Evolutionary conservation across 1,140 invertebrate genomes (phyloP).

Genomic region (Drosophila suzukii): DNA sequence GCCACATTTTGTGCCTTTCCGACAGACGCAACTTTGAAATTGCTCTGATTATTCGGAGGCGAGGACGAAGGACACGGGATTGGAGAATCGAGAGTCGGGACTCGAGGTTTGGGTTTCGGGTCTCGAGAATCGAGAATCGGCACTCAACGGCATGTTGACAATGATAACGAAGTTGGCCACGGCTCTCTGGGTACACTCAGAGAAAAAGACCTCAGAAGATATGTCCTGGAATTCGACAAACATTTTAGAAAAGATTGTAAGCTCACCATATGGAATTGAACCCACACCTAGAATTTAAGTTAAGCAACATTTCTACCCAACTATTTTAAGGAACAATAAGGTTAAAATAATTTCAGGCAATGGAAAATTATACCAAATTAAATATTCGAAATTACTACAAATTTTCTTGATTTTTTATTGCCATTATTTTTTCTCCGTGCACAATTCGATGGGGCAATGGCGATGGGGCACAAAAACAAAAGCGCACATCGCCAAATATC

Average conservation of each 20-base stretch:
- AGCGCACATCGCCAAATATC: conserved; percentile 65
- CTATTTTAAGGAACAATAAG: too few relatives aligned
- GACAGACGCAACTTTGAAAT: conserved; percentile 80
- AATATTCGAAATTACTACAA: too few relatives aligned
- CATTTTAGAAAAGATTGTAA: too few relatives aligned
- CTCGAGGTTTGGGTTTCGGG: not conserved
- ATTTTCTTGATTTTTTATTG: too few relatives aligned
- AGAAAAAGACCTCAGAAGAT: too few relatives aligned
- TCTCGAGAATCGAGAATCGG: conserved; percentile 22
- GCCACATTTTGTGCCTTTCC: conserved; percentile 78
- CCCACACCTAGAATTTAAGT: too few relatives aligned
- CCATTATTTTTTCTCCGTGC: not conserved
- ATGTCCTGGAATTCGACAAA: too few relatives aligned
- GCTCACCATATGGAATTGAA: too few relatives aligned
- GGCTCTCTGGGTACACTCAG: conserved; percentile 14
- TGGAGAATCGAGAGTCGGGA: conserved; percentile 1
- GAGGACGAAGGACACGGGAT: conserved; percentile 3
- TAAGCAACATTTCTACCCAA: too few relatives aligned
- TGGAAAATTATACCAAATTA: too few relatives aligned
- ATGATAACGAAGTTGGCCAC: conserved; percentile 80
- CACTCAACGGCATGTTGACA: conserved; percentile 81
- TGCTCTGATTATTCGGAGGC: conserved; percentile 72
- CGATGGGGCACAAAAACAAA: conserved; percentile 2
- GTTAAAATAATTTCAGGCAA: too few relatives aligned
- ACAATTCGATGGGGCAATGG: conserved; percentile 7